phyloP scores from a whole-genome alignment of 1,140 invertebrate species.

The Hyles vespertilio region DNA sequence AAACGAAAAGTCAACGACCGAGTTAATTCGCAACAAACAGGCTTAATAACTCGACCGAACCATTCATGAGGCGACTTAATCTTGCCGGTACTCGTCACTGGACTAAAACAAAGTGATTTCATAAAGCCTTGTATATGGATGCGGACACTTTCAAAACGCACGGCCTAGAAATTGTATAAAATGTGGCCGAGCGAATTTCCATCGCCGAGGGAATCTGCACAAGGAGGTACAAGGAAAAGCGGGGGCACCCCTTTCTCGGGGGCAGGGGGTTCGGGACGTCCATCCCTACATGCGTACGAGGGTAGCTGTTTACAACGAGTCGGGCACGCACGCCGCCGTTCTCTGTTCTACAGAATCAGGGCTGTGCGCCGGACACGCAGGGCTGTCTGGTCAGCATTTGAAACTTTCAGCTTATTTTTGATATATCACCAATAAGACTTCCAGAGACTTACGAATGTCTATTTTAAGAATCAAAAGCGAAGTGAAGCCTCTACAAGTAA shows the following conservation, averaged over 20 bases:
- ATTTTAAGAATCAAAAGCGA: too few relatives aligned
- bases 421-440: too few relatives aligned
- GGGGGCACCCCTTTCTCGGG: constrained; percentile 67
- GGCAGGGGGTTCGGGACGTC: constrained; percentile 40
- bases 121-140: constrained; percentile 7
- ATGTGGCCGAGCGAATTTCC: constrained; percentile 73
- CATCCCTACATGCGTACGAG: constrained; percentile 67
- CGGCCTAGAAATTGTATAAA: constrained; percentile 73
- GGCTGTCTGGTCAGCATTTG: constrained; percentile 38
- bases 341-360: constrained; percentile 70
- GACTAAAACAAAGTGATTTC: constrained; percentile 14
- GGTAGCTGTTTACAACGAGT: constrained; percentile 65
- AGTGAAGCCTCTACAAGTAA: too few relatives aligned
- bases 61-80: constrained; percentile 40
- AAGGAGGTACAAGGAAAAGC: constrained; percentile 71
- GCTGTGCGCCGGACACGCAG: constrained; percentile 65
- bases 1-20: constrained; percentile 60
- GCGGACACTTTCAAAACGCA: constrained; percentile 49
- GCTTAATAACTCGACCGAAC: constrained; percentile 47
- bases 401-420: neutral
- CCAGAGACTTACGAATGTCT: too few relatives aligned
- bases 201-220: constrained; percentile 74
- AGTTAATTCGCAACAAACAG: constrained; percentile 30
- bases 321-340: constrained; percentile 64
- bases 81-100: constrained; percentile 21